Conservation (phyloP, 2,888 invertebrate species). For the Drosophila borborema region DNA sequence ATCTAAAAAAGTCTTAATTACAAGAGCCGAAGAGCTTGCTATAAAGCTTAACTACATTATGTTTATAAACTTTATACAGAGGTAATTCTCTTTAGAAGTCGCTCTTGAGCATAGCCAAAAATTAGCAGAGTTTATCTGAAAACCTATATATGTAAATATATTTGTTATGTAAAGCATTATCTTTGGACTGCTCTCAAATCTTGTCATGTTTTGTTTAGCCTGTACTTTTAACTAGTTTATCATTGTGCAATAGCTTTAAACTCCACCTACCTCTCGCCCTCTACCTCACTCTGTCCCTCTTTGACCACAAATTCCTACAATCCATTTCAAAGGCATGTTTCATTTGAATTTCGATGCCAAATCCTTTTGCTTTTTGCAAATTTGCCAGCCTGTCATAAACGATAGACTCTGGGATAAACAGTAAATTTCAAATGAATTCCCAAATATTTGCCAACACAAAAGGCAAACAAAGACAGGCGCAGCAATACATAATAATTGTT, state of each 20-base stretch:
- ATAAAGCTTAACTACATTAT: too few species aligned
- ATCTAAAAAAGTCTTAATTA: too few species aligned
- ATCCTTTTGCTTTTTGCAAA: slow-evolving; percentile 4
- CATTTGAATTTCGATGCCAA: neutral
- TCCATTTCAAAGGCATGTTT: neutral
- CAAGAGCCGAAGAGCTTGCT: too few species aligned
- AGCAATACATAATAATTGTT: slow-evolving; percentile 9
- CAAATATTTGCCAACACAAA: slow-evolving; percentile 13
- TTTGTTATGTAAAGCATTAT: too few species aligned
- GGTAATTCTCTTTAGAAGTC: too few species aligned
- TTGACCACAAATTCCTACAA: neutral
- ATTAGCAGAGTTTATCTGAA: too few species aligned
- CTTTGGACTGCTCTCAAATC: neutral
- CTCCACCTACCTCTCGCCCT: neutral
- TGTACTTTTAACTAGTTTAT: neutral
- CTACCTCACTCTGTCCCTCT: too few species aligned
- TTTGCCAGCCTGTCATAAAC: slow-evolving; percentile 4
- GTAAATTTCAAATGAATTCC: slow-evolving; percentile 11
- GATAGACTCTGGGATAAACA: neutral
- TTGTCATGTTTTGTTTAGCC: neutral
- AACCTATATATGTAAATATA: too few species aligned
- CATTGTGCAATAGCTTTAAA: neutral
- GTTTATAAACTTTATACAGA: too few species aligned
- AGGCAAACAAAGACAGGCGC: neutral
- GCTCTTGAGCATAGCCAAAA: too few species aligned